A percentile compares a stretch with the other conserved stretches of the same genome.
phyloP scores from a whole-genome alignment of 64 coral and sea anemone species.

The Montipora sp. region DNA sequence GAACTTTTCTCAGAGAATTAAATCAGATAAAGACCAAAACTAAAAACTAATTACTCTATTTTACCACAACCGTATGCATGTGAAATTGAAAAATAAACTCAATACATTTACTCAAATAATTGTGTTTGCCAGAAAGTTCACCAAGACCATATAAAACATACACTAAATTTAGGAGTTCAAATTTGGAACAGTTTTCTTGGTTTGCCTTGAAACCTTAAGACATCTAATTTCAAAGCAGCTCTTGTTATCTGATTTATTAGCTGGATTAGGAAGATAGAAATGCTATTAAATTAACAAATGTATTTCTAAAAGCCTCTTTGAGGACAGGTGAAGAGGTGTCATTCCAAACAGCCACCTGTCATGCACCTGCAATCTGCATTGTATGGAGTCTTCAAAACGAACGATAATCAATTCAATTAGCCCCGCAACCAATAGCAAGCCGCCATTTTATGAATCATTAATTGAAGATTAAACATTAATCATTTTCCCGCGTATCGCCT shows the following conservation, averaged over 20 bases:
- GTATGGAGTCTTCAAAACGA: conserved; percentile 82
- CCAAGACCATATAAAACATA: not conserved
- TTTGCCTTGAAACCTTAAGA: not conserved
- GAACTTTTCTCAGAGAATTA: conserved; percentile 79
- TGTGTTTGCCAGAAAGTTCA: conserved; percentile 35
- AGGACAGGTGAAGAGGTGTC: conserved; percentile 69
- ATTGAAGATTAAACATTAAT: conserved; percentile 98
- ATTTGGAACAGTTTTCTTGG: not conserved
- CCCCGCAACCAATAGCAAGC: conserved; percentile 74
- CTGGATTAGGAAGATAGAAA: conserved; percentile 82
- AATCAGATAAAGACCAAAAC: conserved; percentile 82
- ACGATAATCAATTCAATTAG: conserved; percentile 96
- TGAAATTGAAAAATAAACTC: conserved; percentile 61
- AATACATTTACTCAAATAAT: not conserved
- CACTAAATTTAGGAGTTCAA: conserved; percentile 28
- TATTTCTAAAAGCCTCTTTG: conserved; percentile 86
- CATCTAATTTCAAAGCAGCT: conserved; percentile 45
- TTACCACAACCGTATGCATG: conserved; percentile 31
- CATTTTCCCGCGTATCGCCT: conserved; percentile 92
- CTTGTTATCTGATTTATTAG: conserved; percentile 96
- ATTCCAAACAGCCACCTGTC: conserved; percentile 53
- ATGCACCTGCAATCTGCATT: conserved; percentile 77
- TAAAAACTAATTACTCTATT: conserved; percentile 79
- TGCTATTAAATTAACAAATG: conserved; percentile 99
- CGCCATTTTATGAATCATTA: conserved; percentile 96